Evolutionary conservation across 2,888 invertebrate genomes (phyloP).

Genomic region (Zaprionus obscuricornis): DNA sequence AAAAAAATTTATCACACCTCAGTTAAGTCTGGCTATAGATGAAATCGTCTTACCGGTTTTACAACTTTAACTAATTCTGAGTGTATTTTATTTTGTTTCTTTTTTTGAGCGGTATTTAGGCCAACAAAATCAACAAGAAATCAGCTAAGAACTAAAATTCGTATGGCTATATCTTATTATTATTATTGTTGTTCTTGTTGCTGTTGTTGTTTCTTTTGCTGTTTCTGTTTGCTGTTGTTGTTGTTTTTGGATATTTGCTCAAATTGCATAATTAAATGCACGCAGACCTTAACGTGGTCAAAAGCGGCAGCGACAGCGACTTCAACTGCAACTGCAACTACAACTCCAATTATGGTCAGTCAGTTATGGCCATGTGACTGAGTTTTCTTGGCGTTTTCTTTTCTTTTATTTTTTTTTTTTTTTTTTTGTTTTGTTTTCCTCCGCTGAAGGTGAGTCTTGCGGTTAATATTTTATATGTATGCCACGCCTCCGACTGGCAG

Average conservation of each 20-base stretch:
- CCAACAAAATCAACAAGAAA: slow-evolving; percentile 41
- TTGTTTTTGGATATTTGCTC: slow-evolving; percentile 68
- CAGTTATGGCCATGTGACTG: slow-evolving; percentile 53
- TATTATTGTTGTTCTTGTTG: slow-evolving; percentile 11
- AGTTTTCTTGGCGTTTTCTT: slow-evolving; percentile 52
- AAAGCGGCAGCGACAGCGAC: slow-evolving; percentile 21
- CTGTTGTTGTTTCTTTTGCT: slow-evolving; percentile 13
- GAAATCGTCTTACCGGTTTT: slow-evolving; percentile 51
- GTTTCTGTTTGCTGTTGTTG: too few relatives aligned
- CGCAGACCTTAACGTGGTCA: slow-evolving; percentile 67
- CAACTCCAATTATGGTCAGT: slow-evolving; percentile 69
- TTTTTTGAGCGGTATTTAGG: slow-evolving; percentile 48
- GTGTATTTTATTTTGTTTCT: slow-evolving; percentile 25
- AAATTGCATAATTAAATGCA: slow-evolving; percentile 78
- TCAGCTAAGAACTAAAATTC: slow-evolving; percentile 45
- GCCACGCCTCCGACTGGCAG: slow-evolving; percentile 32
- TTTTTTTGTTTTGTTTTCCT: neutral
- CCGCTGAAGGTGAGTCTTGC: slow-evolving; percentile 60
- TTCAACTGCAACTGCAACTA: slow-evolving; percentile 24
- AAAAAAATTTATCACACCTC: slow-evolving; percentile 58
- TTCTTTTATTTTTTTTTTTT: slow-evolving; percentile 14
- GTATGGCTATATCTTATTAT: slow-evolving; percentile 18
- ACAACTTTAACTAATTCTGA: slow-evolving; percentile 57
- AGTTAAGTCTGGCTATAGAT: slow-evolving; percentile 2
- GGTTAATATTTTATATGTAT: slow-evolving; percentile 25